These are phyloP conservation scores for Lutjanus erythropterus DNA, from an alignment of 2,113 vertebrate species.

Conservation along the genomic window DNA sequence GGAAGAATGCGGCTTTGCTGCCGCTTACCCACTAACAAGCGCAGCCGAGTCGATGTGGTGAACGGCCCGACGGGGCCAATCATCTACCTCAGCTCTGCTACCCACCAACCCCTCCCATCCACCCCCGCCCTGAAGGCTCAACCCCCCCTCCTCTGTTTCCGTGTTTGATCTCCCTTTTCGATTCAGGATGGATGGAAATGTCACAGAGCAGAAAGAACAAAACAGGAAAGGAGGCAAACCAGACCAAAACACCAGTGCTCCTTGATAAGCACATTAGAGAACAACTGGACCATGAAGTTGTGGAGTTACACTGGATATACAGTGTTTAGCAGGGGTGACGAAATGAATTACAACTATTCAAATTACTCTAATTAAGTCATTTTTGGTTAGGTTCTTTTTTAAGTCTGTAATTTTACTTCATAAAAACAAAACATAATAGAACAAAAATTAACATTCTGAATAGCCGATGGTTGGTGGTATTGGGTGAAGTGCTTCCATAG, in stretches of 20 bases:
- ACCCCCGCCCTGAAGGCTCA: constrained; percentile 32
- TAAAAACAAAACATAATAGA: no score
- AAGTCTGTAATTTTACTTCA: no score
- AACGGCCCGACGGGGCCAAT: constrained; percentile 72
- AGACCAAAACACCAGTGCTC: neutral
- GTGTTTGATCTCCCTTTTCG: constrained; percentile 70
- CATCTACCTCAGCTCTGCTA: constrained; percentile 51
- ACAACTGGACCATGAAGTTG: neutral
- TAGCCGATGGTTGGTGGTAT: no score
- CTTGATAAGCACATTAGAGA: neutral
- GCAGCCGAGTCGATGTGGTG: constrained; percentile 53
- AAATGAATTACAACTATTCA: no score
- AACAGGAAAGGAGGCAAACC: constrained; percentile 24
- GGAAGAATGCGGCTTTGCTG: neutral
- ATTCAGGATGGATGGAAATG: constrained; percentile 51
- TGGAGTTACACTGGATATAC: neutral
- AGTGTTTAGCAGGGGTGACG: no score
- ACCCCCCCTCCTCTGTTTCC: neutral
- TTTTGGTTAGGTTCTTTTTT: no score
- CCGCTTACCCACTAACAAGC: constrained; percentile 71
- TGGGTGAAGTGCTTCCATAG: no score
- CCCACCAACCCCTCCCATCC: constrained; percentile 35
- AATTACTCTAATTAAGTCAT: no score
- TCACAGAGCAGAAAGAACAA: constrained; percentile 27
- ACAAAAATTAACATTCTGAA: no score